Evolutionary conservation across 2,797 vertebrate species (phyloP).

Genomic region (Aphelocoma californica): DNA sequence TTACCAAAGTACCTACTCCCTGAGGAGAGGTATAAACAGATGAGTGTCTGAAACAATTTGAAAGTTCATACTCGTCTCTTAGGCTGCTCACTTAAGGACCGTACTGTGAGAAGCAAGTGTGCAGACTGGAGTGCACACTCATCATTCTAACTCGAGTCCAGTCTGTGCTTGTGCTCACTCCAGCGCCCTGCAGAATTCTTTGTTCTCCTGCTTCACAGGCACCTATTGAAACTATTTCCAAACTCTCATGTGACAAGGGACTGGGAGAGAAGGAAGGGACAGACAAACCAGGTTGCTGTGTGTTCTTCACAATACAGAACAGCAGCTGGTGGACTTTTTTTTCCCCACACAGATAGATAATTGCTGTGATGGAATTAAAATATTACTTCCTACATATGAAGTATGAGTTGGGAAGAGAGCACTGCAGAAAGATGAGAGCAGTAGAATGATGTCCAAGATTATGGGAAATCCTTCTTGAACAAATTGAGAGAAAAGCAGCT

Average conservation of each 20-base stretch:
- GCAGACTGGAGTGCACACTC: neutral
- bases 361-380: neutral
- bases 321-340: neutral
- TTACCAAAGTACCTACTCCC: neutral
- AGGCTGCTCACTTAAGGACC: neutral
- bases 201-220: neutral
- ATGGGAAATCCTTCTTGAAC: neutral
- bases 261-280: neutral
- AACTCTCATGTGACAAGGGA: neutral
- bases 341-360: neutral
- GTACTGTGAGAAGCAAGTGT: neutral
- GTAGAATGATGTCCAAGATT: neutral
- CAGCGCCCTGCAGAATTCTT: neutral
- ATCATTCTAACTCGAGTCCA: neutral
- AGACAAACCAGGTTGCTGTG: neutral
- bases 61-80: neutral
- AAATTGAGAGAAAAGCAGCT: neutral
- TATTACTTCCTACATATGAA: neutral
- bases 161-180: neutral
- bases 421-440: neutral
- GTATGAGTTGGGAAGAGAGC: neutral
- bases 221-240: neutral
- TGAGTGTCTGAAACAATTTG: neutral
- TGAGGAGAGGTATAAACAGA: conserved; percentile 33
- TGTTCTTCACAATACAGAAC: neutral